Base-by-base conservation (phyloP, 2,797 vertebrate species). In the Chaetophractus vellerosus region DNA sequence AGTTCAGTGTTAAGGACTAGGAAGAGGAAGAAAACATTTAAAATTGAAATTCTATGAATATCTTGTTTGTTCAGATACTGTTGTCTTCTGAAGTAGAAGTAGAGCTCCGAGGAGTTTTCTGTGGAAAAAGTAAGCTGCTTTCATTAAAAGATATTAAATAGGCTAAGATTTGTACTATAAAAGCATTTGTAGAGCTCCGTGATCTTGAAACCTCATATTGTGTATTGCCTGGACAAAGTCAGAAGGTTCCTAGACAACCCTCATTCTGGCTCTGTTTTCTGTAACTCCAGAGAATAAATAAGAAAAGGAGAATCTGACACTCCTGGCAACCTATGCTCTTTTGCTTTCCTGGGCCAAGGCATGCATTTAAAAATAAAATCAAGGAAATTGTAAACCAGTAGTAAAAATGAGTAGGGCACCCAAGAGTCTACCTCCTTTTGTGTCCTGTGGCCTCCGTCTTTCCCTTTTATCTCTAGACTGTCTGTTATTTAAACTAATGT, bases 321-420 rank as follows among this genome's bases (percentile, higher is more conserved):
- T 92, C 12, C 18, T 90, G 79, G 61, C 36, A 69, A 66, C 87
- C 57, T 91, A 0, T 80, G 38, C 33, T 92, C 9, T 88, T 74
- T 83, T 81, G 61, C 36, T 91, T 85, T 94, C 96, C 82, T 89
- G 83, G 89, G 87, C 84, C 83, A 96, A 94, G 93, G 76, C n/a
- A 79, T 81, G 41, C 78, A 94, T 92, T 97, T 93, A 88, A 84
- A 96, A 97, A 94, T 97, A 85, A 96, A 96, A 88, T 83, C 63
- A 89, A 95, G 68, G 76, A 90, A 95, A 95, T 81, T 45, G 18
- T 96, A 96, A 97, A 92, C 72, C 68, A 90, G 82, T 87, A 93
- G 57, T 96, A 90, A 90, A 96, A 93, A 93, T 19, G 69, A 90
- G 64, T 55, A 92, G 93, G 96, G 33, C 23, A 80, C 72, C 41